Conservation (phyloP, 2,797 vertebrate genomes). For the Linurgus olivaceus region DNA sequence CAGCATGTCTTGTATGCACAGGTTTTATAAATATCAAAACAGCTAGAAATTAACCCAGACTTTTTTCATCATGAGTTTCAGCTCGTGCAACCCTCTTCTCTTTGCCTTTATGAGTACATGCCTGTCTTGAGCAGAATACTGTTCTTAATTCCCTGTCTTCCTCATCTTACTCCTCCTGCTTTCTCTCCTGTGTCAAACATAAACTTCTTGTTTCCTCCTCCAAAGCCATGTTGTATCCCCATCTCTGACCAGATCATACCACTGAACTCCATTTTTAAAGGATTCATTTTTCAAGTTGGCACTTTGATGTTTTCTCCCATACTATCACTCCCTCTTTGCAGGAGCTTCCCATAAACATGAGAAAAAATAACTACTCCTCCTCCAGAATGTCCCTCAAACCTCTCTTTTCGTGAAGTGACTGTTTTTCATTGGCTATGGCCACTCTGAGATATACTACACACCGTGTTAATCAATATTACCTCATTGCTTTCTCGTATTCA, state of each 20-base stretch:
- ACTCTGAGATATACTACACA: neutral
- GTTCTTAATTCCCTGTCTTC: neutral
- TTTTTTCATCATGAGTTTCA: neutral
- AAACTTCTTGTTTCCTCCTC: slow-evolving; percentile 35
- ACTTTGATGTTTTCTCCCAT: slow-evolving; percentile 59
- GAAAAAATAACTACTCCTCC: slow-evolving; percentile 54
- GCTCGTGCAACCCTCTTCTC: neutral
- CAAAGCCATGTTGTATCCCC: neutral
- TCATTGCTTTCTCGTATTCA: neutral
- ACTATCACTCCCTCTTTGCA: slow-evolving; percentile 37
- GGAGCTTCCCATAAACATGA: slow-evolving; percentile 49
- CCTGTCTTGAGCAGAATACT: neutral
- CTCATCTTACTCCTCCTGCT: neutral
- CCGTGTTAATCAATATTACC: slow-evolving; percentile 36
- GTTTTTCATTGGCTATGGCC: slow-evolving; percentile 3
- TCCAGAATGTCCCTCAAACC: slow-evolving; percentile 40
- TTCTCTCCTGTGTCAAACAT: slow-evolving; percentile 5
- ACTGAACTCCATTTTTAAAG: slow-evolving; percentile 33
- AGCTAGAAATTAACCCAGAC: neutral
- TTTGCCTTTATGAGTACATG: neutral
- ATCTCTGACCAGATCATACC: neutral
- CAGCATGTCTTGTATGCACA: neutral
- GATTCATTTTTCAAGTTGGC: slow-evolving; percentile 58
- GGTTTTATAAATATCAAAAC: neutral
- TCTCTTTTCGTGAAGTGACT: slow-evolving; percentile 12